A percentile compares a stretch with the other conserved stretches of the same genome.
These are phyloP conservation scores for Loripinus fragilis DNA, from an alignment of 2,888 invertebrate genomes.

Conservation along the genomic window DNA sequence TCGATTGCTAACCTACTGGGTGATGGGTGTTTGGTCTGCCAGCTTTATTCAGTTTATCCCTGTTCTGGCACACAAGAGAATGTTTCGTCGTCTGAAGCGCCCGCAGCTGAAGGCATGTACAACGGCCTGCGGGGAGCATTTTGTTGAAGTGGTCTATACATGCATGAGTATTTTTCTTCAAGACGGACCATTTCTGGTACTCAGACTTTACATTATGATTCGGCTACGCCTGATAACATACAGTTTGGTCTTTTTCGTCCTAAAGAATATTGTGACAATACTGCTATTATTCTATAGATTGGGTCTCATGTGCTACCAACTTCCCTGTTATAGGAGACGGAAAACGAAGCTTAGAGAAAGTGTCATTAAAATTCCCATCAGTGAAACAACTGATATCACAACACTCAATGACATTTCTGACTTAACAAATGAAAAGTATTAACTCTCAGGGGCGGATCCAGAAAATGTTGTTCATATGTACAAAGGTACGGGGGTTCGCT, in stretches of 20 bases:
- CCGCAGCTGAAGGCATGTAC: constrained; percentile 28
- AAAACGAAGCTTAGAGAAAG: not conserved
- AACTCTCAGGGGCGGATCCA: too few relatives aligned
- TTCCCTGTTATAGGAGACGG: constrained; percentile 40
- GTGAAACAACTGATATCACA: too few relatives aligned
- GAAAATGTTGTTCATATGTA: too few relatives aligned
- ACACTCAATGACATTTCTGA: too few relatives aligned
- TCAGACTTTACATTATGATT: constrained; percentile 89
- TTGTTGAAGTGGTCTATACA: constrained; percentile 53
- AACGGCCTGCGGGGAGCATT: constrained; percentile 44
- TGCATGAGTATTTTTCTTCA: constrained; percentile 66
- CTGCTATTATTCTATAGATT: constrained; percentile 69
- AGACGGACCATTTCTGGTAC: constrained; percentile 71
- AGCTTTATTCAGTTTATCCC: constrained; percentile 81
- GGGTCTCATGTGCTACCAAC: constrained; percentile 55
- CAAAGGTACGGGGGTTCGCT: too few relatives aligned
- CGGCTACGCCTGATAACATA: constrained; percentile 87
- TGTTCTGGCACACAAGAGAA: constrained; percentile 67
- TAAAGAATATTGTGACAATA: constrained; percentile 73
- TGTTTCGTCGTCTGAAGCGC: constrained; percentile 37
- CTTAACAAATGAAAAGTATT: too few relatives aligned
- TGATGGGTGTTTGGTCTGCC: constrained; percentile 79
- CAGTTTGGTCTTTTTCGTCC: constrained; percentile 78
- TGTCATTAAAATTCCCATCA: not conserved
- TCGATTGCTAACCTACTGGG: constrained; percentile 73